Evolutionary conservation across 2,797 vertebrate species (phyloP).

Genomic region (Eurystomus glaucurus): DNA sequence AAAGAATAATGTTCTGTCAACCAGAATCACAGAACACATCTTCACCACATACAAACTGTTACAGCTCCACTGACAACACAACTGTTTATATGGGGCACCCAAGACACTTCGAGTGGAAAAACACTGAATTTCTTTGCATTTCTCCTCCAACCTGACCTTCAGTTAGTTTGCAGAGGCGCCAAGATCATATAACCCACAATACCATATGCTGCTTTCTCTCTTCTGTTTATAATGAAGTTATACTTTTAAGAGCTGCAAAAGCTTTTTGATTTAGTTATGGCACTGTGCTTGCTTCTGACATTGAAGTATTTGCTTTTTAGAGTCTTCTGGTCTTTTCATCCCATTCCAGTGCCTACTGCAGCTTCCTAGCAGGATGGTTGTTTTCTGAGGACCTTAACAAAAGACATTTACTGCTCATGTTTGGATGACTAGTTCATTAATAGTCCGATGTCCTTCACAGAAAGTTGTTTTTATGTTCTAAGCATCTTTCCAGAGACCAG

Average conservation of each 20-base stretch:
- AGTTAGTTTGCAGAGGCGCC: not conserved
- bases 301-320: not conserved
- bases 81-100: not conserved
- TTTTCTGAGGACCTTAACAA: not conserved
- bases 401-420: not conserved
- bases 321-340: not conserved
- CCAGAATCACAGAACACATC: not conserved
- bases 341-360: not conserved
- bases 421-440: not conserved
- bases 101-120: not conserved
- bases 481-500: slow-evolving; percentile 2
- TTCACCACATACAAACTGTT: not conserved
- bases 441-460: slow-evolving; percentile 25
- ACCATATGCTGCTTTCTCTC: not conserved
- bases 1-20: not conserved
- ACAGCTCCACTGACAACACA: not conserved
- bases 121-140: not conserved
- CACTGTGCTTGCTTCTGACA: not conserved
- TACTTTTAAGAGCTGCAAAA: not conserved
- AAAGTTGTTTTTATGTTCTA: slow-evolving; percentile 43
- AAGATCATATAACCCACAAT: not conserved
- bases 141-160: not conserved
- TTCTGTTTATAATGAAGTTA: not conserved
- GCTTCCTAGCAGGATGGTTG: not conserved
- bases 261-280: not conserved